Evolutionary conservation across 2,113 vertebrate genomes (phyloP).

Genomic region (Phyllostomus discolor): DNA sequence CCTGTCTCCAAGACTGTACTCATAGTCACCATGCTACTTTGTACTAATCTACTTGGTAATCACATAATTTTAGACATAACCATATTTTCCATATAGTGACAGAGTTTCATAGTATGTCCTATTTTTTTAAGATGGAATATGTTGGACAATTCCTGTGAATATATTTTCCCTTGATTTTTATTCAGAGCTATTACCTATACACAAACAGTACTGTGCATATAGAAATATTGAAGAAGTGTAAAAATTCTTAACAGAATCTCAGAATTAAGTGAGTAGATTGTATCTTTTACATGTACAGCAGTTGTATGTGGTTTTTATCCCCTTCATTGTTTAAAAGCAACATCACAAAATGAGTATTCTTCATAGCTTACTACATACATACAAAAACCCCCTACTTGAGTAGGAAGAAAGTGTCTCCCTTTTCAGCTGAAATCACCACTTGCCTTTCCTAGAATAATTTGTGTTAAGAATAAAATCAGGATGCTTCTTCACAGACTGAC

Average conservation of each 20-base stretch:
- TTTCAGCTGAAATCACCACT: not conserved
- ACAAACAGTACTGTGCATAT: not conserved
- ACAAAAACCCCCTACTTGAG: not conserved
- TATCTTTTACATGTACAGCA: not conserved
- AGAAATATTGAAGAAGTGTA: not conserved
- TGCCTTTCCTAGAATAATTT: not conserved
- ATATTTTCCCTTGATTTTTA: not conserved
- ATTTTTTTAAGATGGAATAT: not conserved
- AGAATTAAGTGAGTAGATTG: not conserved
- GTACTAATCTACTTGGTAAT: not conserved
- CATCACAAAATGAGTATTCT: not conserved
- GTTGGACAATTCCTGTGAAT: not conserved
- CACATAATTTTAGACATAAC: not conserved
- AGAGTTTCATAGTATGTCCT: not conserved
- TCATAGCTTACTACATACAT: not conserved
- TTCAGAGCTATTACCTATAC: not conserved
- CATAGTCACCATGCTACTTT: not conserved
- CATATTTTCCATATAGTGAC: not conserved
- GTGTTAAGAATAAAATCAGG: not conserved
- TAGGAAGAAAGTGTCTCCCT: not conserved
- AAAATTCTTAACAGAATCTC: not conserved
- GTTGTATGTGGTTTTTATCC: not conserved
- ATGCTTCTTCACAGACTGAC: not conserved
- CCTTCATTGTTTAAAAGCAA: not conserved
- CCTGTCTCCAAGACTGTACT: not conserved